Conservation (phyloP, 2,797 vertebrate species). For the Buphagus erythrorhynchus region DNA sequence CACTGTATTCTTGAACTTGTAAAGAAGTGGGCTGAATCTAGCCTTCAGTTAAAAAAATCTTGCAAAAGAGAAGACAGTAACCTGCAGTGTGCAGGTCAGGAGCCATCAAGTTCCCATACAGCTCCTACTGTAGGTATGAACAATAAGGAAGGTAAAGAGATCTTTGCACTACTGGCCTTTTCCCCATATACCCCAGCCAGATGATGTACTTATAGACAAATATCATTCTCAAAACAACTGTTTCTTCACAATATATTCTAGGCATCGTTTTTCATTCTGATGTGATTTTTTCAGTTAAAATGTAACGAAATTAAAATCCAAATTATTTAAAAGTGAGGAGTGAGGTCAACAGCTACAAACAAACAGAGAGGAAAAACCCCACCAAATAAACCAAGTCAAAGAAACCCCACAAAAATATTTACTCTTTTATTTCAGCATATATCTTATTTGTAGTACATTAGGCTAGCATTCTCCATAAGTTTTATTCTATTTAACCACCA, state of each 20-base stretch:
- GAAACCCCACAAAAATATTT: neutral
- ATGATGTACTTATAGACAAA: neutral
- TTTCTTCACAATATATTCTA: neutral
- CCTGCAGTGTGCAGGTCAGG: neutral
- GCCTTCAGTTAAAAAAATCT: neutral
- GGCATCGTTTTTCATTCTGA: neutral
- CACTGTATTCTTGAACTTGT: neutral
- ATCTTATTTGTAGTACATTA: neutral
- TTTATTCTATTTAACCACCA: neutral
- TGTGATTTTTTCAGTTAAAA: neutral
- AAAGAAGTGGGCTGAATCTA: neutral
- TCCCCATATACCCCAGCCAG: neutral
- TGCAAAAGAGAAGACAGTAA: neutral
- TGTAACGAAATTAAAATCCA: neutral
- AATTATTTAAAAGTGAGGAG: neutral
- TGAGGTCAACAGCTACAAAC: neutral
- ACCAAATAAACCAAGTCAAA: neutral
- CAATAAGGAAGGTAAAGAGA: neutral
- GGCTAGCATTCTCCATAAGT: neutral
- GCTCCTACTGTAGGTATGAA: neutral
- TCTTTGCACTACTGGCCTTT: neutral
- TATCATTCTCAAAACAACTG: neutral
- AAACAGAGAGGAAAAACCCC: neutral
- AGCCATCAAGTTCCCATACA: neutral
- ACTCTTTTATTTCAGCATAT: neutral